Evolutionary conservation across 2,888 invertebrate genomes (phyloP), one percentile per base, ranked within the genome.

Genomic region (Spilarctia lutea): DNA sequence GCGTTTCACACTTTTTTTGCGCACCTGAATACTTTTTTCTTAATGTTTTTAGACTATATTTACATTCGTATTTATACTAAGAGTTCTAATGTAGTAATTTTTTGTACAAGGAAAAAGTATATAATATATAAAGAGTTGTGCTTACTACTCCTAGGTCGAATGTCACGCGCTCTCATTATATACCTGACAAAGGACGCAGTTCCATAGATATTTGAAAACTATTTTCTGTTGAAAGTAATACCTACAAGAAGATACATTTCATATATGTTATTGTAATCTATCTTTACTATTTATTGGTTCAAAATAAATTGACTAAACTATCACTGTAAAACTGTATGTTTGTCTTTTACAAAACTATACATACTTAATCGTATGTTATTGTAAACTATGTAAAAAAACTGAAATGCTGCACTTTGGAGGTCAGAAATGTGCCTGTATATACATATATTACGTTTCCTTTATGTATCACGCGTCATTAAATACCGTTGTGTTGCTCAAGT

Each of bases 401-500:
- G 52, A 35, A 33, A 52, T 52, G 20, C 30, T 13, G 7, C 30
- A 18, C 69, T 69, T 69, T 69, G 13, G 33, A 56, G 69, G 52
- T 56, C 35, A 69, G 39, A 35, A 56, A 13, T 30, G 8, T 71
- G 45, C 52, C 30, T 39, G 56, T 39, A 63, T 39, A 42, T 24
- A 16, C 8, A 18, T 18, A 63, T 30, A 63, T 30, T 8, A 8
- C 8, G 48, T 71, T 65, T 71, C 39, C 72, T 60, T 72, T 72
- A 42, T 39, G 30, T 42, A 67, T 72, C 52, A 67, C 60, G 60
- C 42, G 56, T 48, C 52, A 67, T 72, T 67, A 72, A 72, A 71
- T 67, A 42, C 72, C 56, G 60, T 68, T 39, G 72, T 67, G 56
- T 72, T 72, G 72, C 56, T 56, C 42, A 72, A 72, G 60, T 68